These are phyloP conservation scores for Manis crassicaudata DNA, from an alignment of 2,797 vertebrate species.

Conservation along the genomic window DNA sequence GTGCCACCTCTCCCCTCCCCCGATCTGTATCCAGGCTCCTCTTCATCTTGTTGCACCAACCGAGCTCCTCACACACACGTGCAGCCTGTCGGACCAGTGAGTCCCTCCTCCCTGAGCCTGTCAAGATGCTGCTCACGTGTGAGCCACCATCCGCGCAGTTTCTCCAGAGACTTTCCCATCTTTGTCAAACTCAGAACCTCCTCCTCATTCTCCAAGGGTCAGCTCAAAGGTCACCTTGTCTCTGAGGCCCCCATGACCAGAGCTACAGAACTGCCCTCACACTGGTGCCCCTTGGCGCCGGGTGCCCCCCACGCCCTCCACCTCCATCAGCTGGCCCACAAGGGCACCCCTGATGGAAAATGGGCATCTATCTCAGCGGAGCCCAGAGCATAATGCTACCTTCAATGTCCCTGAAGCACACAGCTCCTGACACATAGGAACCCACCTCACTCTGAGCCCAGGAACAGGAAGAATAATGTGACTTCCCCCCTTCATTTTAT, in stretches of 20 bases:
- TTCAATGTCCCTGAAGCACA: not conserved
- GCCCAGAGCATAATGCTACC: rapidly evolving
- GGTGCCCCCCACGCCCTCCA: rapidly evolving
- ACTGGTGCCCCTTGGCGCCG: rapidly evolving
- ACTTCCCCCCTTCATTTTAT: not conserved
- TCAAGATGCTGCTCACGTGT: not conserved
- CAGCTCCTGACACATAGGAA: not conserved
- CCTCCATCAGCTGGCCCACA: not conserved
- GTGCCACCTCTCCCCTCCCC: not conserved
- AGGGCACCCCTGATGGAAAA: not conserved
- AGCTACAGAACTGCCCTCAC: not conserved
- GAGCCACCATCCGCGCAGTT: not conserved
- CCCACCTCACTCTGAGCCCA: not conserved
- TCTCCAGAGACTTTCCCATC: not conserved
- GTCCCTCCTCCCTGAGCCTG: not conserved
- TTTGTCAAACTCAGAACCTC: not conserved
- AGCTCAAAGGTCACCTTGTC: not conserved
- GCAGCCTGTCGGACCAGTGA: not conserved
- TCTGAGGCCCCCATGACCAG: not conserved
- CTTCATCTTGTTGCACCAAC: not conserved
- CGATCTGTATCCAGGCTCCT: not conserved
- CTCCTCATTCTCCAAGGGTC: not conserved
- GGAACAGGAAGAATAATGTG: not conserved
- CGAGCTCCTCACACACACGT: not conserved
- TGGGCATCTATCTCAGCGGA: not conserved